Percentiles rank a stretch among this genome's conserved stretches.
phyloP scores from a whole-genome alignment of 2,113 vertebrate genomes.

The Saguinus midas region DNA sequence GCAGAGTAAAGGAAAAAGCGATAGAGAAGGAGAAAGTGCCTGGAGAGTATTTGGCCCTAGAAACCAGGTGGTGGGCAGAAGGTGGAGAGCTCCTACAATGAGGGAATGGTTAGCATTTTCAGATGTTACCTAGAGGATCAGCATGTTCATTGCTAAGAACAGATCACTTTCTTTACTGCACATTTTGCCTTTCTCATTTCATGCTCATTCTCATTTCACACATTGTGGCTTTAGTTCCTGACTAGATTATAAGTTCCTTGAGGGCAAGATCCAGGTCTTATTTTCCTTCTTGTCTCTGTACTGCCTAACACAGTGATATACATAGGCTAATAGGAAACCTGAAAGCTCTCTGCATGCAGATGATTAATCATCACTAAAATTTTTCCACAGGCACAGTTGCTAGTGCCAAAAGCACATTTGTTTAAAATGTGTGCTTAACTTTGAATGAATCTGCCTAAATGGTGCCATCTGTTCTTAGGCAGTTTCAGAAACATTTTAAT shows the following conservation, averaged over 20 bases:
- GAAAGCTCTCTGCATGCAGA: slow-evolving; percentile 4
- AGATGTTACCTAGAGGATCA: not conserved
- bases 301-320: not conserved
- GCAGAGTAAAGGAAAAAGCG: not conserved
- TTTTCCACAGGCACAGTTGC: slow-evolving; percentile 50
- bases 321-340: not conserved
- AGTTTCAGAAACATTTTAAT: slow-evolving; percentile 62
- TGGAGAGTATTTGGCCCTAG: not conserved
- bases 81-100: not conserved
- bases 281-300: not conserved
- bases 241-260: not conserved
- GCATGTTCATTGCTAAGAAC: not conserved
- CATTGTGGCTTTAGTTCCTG: not conserved
- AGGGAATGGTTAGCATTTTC: not conserved
- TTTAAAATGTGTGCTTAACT: slow-evolving; percentile 64
- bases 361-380: slow-evolving; percentile 57
- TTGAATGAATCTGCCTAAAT: slow-evolving; percentile 74
- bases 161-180: not conserved
- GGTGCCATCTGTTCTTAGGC: slow-evolving; percentile 73
- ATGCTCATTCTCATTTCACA: not conserved
- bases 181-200: not conserved
- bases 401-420: slow-evolving; percentile 72
- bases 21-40: not conserved
- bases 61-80: not conserved
- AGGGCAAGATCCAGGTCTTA: not conserved